Percentiles rank a stretch among this genome's conserved stretches.
Evolutionary conservation across 2,113 vertebrate species (phyloP).

Genomic region (Sturnira hondurensis): DNA sequence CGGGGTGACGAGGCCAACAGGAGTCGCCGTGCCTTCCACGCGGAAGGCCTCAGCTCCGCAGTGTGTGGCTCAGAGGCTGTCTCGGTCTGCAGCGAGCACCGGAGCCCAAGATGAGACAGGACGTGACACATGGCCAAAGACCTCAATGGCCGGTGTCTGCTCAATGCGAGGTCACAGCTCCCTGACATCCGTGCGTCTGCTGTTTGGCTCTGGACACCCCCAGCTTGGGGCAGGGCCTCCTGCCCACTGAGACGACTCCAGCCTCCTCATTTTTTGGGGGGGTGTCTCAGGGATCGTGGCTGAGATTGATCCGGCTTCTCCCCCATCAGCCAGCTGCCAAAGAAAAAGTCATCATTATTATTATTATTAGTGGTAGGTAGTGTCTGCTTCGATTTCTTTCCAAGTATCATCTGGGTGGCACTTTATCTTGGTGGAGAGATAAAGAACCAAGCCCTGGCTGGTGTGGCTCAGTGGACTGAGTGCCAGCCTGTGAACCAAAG

Average conservation of each 20-base stretch:
- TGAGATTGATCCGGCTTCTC: fast-evolving
- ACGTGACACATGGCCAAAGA: fast-evolving
- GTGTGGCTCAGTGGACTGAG: no score
- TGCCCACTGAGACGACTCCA: background rate
- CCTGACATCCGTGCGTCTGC: fast-evolving
- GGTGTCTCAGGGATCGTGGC: fast-evolving
- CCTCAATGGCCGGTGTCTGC: fast-evolving
- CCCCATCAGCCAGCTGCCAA: background rate
- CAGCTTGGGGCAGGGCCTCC: no score
- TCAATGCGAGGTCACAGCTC: background rate
- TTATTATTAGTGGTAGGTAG: no score
- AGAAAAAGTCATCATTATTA: no score
- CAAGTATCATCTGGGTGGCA: no score
- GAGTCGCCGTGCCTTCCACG: background rate
- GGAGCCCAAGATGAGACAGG: background rate
- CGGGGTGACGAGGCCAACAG: background rate
- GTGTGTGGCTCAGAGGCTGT: fast-evolving
- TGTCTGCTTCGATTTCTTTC: no score
- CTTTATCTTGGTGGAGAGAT: background rate
- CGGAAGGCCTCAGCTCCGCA: fast-evolving
- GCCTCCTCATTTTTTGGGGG: background rate
- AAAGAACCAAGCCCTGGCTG: no score
- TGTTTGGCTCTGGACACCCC: background rate
- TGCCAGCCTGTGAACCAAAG: no score
- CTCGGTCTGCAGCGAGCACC: fast-evolving